Conservation (phyloP, 2,113 vertebrate species). For the Pyrgilauda ruficollis region DNA sequence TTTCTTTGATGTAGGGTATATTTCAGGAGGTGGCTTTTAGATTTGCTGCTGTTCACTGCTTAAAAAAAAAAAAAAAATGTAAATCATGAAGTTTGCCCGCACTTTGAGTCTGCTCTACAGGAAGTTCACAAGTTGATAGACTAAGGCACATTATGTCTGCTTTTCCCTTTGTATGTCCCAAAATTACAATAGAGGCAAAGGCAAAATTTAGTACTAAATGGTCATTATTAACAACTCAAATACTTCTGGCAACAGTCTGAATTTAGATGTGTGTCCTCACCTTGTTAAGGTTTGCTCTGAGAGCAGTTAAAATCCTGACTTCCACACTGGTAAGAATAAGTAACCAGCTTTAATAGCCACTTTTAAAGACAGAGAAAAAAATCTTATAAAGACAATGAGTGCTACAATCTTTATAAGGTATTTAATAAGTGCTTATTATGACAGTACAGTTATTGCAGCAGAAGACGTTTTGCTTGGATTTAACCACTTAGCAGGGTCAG, state of each 20-base stretch:
- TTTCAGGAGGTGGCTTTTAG: background rate
- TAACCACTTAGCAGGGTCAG: background rate
- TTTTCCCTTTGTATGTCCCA: background rate
- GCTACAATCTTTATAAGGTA: background rate
- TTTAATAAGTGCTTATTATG: background rate
- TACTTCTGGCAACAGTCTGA: background rate
- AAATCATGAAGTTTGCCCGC: background rate
- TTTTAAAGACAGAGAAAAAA: background rate
- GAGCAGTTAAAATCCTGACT: background rate
- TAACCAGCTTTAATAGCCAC: background rate
- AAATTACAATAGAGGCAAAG: background rate
- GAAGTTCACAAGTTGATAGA: background rate
- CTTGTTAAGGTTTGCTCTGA: background rate
- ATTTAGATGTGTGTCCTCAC: background rate
- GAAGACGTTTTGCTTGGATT: conserved; percentile 27
- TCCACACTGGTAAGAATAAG: background rate
- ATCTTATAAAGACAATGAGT: background rate
- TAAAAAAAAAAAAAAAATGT: background rate
- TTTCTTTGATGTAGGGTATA: background rate
- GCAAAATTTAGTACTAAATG: background rate
- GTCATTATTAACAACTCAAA: background rate
- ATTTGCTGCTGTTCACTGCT: background rate
- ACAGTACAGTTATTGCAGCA: background rate
- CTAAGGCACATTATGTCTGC: background rate
- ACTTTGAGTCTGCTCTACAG: background rate